Conservation (phyloP, 2,113 vertebrate genomes). For the Sceloporus tristichus region DNA sequence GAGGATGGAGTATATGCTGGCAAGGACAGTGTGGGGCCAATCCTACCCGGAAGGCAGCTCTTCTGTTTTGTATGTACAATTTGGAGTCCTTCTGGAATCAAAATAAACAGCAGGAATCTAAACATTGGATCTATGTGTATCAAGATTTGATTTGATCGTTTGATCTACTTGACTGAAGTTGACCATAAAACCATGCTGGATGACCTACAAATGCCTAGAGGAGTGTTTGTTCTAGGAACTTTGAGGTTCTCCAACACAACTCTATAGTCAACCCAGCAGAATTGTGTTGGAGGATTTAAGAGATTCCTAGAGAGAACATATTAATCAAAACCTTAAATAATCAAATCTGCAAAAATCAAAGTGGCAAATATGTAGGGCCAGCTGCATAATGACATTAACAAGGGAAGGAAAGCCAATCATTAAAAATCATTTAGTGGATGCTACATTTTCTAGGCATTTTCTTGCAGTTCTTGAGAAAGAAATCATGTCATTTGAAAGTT, state of each 20-base stretch:
- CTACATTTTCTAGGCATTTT: not conserved
- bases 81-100: not conserved
- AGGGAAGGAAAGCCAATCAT: not conserved
- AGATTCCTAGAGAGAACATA: too few species aligned
- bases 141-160: too few species aligned
- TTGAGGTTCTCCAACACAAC: too few species aligned
- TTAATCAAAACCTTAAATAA: too few species aligned
- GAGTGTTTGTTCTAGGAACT: too few species aligned
- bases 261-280: too few species aligned
- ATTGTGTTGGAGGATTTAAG: too few species aligned
- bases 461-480: not conserved
- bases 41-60: not conserved
- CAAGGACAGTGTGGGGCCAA: not conserved
- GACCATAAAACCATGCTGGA: too few species aligned
- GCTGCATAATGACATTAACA: not conserved
- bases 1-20: slow-evolving; percentile 33
- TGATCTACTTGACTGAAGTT: too few species aligned
- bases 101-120: not conserved
- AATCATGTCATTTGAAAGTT: slow-evolving; percentile 14
- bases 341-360: not conserved
- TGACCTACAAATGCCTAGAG: too few species aligned
- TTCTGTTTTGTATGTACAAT: not conserved
- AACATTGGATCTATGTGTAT: too few species aligned
- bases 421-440: not conserved
- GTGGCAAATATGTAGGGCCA: not conserved